These are phyloP conservation scores for Mionectes olivaceus DNA, from an alignment of 2,797 vertebrate species.

Conservation along the genomic window DNA sequence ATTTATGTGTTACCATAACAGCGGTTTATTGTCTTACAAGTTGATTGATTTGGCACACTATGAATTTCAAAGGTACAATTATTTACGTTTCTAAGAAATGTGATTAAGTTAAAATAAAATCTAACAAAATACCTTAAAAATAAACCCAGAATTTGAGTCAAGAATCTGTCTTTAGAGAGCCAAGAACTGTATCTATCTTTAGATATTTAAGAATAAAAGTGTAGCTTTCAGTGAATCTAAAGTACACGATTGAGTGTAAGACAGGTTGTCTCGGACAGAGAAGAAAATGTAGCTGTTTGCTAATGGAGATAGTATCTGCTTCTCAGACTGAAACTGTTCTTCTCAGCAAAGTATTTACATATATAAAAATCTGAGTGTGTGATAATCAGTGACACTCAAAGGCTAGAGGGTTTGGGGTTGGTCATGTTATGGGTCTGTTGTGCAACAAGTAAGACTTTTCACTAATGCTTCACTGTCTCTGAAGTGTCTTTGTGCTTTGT, in stretches of 20 bases:
- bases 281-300: background rate
- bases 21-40: background rate
- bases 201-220: background rate
- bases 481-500: conserved; percentile 29
- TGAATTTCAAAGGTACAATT: background rate
- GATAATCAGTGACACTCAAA: background rate
- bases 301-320: background rate
- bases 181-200: background rate
- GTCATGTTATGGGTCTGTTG: background rate
- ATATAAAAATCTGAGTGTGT: background rate
- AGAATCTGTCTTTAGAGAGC: background rate
- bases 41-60: background rate
- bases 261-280: background rate
- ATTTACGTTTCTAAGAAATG: background rate
- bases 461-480: background rate
- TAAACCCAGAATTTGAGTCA: background rate
- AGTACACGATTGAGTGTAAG: background rate
- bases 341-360: background rate
- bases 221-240: background rate
- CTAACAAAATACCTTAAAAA: background rate
- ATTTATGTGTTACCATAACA: background rate
- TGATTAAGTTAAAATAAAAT: background rate
- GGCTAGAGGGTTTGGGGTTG: background rate
- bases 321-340: background rate
- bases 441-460: conserved; percentile 2